Percentiles rank a stretch among this genome's conserved stretches.
These are phyloP conservation scores for Empis stercorea DNA, from an alignment of 2,888 invertebrate genomes.

Conservation along the genomic window DNA sequence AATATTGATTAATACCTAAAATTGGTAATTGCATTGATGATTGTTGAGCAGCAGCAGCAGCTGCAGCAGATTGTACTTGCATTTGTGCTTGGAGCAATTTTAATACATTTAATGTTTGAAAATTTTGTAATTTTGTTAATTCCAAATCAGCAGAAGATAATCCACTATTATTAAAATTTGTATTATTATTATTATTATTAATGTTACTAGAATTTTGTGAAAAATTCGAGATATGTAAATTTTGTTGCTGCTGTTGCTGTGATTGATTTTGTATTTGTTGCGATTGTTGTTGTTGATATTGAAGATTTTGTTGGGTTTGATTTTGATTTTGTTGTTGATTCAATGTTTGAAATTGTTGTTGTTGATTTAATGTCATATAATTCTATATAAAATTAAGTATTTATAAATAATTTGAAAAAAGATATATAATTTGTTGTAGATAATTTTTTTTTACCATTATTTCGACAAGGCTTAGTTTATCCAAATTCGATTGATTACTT, in stretches of 20 bases:
- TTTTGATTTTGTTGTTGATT: slow-evolving; percentile 16
- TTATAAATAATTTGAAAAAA: background rate
- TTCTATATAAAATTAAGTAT: slow-evolving; percentile 18
- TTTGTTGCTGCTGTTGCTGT: slow-evolving; percentile 7
- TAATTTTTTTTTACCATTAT: slow-evolving; percentile 27
- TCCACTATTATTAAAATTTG: background rate
- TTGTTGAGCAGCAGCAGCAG: slow-evolving; percentile 25
- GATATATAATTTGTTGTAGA: background rate
- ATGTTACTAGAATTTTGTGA: background rate
- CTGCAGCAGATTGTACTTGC: slow-evolving; percentile 19
- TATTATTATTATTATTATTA: background rate
- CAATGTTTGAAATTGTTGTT: slow-evolving; percentile 15
- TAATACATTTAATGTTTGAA: slow-evolving; percentile 30
- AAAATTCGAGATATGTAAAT: slow-evolving; percentile 8
- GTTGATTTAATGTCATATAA: slow-evolving; percentile 22
- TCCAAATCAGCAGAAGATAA: slow-evolving; percentile 26
- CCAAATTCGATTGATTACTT: slow-evolving; percentile 28
- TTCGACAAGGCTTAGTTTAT: slow-evolving; percentile 28
- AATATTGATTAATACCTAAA: slow-evolving; percentile 14
- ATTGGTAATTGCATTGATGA: slow-evolving; percentile 13
- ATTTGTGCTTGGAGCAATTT: slow-evolving; percentile 28
- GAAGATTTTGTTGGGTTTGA: slow-evolving; percentile 14
- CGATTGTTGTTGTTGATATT: slow-evolving; percentile 12
- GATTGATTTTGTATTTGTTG: slow-evolving; percentile 7
- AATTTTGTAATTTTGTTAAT: slow-evolving; percentile 28